Conservation (phyloP, 2,113 vertebrate species). For the Pygoscelis antarcticus region DNA sequence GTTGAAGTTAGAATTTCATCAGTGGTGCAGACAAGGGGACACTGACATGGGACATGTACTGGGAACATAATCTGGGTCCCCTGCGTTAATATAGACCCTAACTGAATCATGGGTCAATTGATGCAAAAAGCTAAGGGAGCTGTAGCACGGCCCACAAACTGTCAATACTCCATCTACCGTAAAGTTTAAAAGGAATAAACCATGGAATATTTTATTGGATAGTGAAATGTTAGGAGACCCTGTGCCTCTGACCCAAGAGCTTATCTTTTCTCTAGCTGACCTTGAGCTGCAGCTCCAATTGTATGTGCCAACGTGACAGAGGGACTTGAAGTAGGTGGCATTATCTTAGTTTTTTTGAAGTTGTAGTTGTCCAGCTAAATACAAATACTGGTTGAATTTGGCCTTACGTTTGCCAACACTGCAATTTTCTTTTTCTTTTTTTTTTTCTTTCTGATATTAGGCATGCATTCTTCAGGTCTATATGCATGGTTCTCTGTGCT, state of each 20-base stretch:
- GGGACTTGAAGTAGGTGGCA: neutral
- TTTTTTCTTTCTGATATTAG: neutral
- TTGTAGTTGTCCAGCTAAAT: neutral
- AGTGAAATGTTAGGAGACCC: neutral
- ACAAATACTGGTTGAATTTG: neutral
- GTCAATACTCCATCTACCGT: neutral
- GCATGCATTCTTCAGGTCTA: neutral
- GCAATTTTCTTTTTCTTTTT: too few relatives aligned
- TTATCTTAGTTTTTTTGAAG: neutral
- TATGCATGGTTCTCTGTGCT: neutral
- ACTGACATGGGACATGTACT: neutral
- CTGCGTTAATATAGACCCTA: neutral
- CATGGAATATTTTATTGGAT: neutral
- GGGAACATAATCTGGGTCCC: neutral
- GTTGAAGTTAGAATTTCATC: neutral
- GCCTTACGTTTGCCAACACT: neutral
- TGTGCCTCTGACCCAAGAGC: neutral
- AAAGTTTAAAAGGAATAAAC: neutral
- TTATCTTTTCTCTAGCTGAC: neutral
- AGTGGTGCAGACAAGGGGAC: neutral
- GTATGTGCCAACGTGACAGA: fast-evolving
- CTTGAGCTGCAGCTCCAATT: neutral
- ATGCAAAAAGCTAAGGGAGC: neutral
- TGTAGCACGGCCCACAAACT: neutral
- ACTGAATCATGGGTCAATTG: neutral